These are phyloP conservation scores for Condylura cristata DNA, from an alignment of 2,113 vertebrate species.

Conservation along the genomic window DNA sequence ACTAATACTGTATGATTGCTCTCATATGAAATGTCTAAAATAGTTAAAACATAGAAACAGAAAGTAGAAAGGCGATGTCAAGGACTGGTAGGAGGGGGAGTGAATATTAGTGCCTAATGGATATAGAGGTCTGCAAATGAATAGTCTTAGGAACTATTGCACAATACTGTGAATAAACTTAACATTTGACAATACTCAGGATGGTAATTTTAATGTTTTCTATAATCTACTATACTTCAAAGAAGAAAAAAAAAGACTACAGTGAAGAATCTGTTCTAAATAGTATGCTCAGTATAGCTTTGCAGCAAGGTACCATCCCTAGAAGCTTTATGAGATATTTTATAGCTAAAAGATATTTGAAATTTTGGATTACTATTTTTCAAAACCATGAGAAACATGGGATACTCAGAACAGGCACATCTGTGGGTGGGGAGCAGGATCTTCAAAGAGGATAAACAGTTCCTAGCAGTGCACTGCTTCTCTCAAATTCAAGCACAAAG, in stretches of 20 bases:
- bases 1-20: neutral
- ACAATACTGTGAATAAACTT: neutral
- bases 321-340: neutral
- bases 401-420: too few relatives aligned
- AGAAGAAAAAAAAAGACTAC: neutral
- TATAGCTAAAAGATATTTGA: neutral
- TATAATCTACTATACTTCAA: neutral
- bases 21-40: neutral
- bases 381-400: neutral
- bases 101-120: neutral
- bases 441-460: neutral
- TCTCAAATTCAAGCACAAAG: neutral
- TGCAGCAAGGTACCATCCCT: neutral
- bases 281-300: neutral
- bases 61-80: neutral
- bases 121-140: neutral
- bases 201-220: neutral
- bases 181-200: neutral
- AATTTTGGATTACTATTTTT: too few relatives aligned
- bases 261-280: neutral
- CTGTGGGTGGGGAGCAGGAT: accelerated
- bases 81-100: neutral
- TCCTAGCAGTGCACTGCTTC: neutral
- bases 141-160: neutral
- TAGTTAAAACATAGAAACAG: neutral